These are phyloP conservation scores for Pomatorhinus ruficollis DNA, from an alignment of 2,113 vertebrate species.

Conservation along the genomic window DNA sequence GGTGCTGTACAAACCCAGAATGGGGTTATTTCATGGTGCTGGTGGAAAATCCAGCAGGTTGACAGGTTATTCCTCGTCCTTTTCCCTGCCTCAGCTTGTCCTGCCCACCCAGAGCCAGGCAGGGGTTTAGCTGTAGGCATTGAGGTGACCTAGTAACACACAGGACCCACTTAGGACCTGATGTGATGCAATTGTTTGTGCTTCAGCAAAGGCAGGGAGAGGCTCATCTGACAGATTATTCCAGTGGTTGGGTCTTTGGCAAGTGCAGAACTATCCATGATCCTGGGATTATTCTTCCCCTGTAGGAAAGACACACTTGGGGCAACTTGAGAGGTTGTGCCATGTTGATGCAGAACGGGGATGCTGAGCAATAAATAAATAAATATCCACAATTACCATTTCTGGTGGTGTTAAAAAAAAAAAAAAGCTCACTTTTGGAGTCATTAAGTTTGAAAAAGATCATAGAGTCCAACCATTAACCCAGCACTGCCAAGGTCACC, in stretches of 20 bases:
- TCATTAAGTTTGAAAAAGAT: neutral
- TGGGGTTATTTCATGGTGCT: fast-evolving
- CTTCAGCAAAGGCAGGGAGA: neutral
- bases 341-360: neutral
- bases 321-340: neutral
- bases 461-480: fast-evolving
- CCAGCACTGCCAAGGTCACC: neutral
- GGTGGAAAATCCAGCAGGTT: neutral
- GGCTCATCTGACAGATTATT: neutral
- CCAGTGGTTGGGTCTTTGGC: neutral
- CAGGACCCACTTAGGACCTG: neutral
- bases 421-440: neutral
- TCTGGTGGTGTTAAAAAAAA: neutral
- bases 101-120: neutral
- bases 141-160: neutral
- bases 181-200: neutral
- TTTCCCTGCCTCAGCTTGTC: neutral
- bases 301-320: neutral
- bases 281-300: neutral
- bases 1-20: too few relatives aligned
- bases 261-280: neutral
- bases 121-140: neutral
- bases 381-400: neutral
- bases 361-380: neutral
- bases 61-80: neutral